Evolutionary conservation across 2,888 invertebrate genomes (phyloP).

Genomic region (Azorinus chamasolen): DNA sequence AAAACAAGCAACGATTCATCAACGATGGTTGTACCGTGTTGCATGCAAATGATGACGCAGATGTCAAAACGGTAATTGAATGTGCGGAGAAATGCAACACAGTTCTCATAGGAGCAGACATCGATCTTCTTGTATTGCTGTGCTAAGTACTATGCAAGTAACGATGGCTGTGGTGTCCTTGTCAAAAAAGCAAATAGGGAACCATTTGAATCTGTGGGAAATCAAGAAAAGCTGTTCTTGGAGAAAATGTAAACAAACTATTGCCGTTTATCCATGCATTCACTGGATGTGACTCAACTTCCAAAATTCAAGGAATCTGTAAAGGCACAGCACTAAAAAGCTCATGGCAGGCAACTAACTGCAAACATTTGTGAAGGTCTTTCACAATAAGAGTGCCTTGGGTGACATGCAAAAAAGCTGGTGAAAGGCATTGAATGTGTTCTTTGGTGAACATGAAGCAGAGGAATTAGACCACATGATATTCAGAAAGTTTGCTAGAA

Average conservation of each 20-base stretch:
- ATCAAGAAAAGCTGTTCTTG: conserved; percentile 27
- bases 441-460: conserved; percentile 38
- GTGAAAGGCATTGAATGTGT: background rate
- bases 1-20: conserved; percentile 17
- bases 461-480: conserved; percentile 45
- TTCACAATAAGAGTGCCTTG: no score
- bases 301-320: conserved; percentile 52
- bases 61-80: conserved; percentile 62
- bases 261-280: conserved; percentile 62
- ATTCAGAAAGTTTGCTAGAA: conserved; percentile 43
- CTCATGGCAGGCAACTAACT: background rate
- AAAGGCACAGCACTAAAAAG: conserved; percentile 45
- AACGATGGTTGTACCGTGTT: conserved; percentile 2
- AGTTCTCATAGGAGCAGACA: conserved; percentile 72
- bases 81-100: conserved; percentile 29
- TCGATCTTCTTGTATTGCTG: conserved; percentile 71
- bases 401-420: no score
- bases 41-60: conserved; percentile 69
- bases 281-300: conserved; percentile 66
- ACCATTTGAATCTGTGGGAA: conserved; percentile 56
- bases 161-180: conserved; percentile 34
- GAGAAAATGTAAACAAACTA: conserved; percentile 30
- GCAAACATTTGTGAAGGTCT: conserved; percentile 1
- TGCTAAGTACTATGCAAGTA: conserved; percentile 60
- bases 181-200: conserved; percentile 49